A percentile compares a stretch with the other conserved stretches of the same genome.
phyloP scores from a whole-genome alignment of 1,140 invertebrate species.

The Drosophila tropicalis region DNA sequence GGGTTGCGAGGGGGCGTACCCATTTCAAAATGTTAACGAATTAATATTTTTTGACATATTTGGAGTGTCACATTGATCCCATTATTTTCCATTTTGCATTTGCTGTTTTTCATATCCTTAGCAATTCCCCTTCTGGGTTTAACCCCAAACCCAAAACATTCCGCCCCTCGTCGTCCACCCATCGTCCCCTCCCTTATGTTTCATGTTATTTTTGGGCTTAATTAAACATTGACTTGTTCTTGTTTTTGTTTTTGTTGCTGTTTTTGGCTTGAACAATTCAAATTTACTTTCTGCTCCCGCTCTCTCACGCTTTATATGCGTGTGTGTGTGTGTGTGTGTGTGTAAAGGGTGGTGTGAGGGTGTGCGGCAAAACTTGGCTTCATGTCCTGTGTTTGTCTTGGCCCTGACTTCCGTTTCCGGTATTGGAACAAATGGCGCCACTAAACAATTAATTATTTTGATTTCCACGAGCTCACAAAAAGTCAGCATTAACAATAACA shows the following conservation, averaged over 20 bases:
- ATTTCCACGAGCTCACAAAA: constrained; percentile 47
- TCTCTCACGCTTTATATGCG: neutral
- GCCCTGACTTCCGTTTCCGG: constrained; percentile 73
- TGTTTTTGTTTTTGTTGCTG: constrained; percentile 23
- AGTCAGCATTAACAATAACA: constrained; percentile 22
- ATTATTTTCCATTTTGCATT: constrained; percentile 33
- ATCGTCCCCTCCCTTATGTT: neutral
- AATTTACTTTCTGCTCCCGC: neutral
- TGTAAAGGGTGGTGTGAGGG: neutral
- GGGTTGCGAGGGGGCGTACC: constrained; percentile 31
- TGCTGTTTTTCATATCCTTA: neutral
- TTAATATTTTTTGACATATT: constrained; percentile 57
- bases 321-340: neutral
- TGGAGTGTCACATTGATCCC: constrained; percentile 65
- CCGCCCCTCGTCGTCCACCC: neutral
- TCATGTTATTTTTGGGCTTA: constrained; percentile 6
- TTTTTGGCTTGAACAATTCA: constrained; percentile 20
- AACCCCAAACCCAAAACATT: neutral
- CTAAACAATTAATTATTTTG: constrained; percentile 74
- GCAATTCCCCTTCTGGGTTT: neutral
- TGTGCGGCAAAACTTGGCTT: constrained; percentile 15
- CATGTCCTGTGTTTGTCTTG: constrained; percentile 56
- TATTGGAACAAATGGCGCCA: constrained; percentile 78
- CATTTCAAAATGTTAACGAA: constrained; percentile 56
- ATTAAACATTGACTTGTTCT: constrained; percentile 6